Percentiles rank a stretch among this genome's conserved stretches.
These are phyloP conservation scores for Eunapius fragilis DNA, from an alignment of 37 sponge, comb jelly and placozoan genomes.

Conservation along the genomic window DNA sequence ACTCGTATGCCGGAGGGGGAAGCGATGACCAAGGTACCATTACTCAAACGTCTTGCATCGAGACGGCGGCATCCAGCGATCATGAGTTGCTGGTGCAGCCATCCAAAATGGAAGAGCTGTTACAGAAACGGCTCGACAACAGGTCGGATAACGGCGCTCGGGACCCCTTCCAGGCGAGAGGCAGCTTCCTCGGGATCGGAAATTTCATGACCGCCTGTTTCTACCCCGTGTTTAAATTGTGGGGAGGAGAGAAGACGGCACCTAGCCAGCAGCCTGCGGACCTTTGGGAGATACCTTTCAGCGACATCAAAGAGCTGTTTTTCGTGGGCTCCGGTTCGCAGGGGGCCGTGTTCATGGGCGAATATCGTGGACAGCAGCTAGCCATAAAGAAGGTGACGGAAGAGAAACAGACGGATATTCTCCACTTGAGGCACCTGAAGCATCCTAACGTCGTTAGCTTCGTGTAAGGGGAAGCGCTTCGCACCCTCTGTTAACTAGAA, in stretches of 20 bases:
- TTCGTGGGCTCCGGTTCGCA: slow-evolving; percentile 82
- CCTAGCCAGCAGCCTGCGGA: not conserved
- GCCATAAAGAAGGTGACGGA: slow-evolving; percentile 91
- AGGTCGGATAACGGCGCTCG: not conserved
- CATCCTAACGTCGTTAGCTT: slow-evolving; percentile 83
- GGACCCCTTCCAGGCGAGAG: not conserved
- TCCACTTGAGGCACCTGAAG: slow-evolving; percentile 56
- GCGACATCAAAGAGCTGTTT: slow-evolving; percentile 70
- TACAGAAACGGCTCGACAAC: not conserved
- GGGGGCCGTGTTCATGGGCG: slow-evolving; percentile 82
- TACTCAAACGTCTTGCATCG: not conserved
- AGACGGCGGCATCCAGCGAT: not conserved
- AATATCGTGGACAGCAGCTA: slow-evolving; percentile 50
- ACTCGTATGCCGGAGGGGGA: not conserved
- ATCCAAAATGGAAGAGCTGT: slow-evolving; percentile 54
- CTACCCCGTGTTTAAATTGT: not conserved
- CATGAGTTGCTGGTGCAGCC: not conserved
- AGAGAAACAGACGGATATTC: slow-evolving; percentile 55
- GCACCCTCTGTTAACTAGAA: too few species aligned
- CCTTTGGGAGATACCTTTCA: slow-evolving; percentile 69
- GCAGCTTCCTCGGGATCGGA: not conserved
- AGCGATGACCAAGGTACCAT: not conserved
- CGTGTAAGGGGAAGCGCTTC: slow-evolving; percentile 35
- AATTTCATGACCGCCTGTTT: not conserved
- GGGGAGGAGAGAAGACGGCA: not conserved